Evolutionary conservation across 2,797 vertebrate genomes (phyloP).

Genomic region (Lacerta viridis): DNA sequence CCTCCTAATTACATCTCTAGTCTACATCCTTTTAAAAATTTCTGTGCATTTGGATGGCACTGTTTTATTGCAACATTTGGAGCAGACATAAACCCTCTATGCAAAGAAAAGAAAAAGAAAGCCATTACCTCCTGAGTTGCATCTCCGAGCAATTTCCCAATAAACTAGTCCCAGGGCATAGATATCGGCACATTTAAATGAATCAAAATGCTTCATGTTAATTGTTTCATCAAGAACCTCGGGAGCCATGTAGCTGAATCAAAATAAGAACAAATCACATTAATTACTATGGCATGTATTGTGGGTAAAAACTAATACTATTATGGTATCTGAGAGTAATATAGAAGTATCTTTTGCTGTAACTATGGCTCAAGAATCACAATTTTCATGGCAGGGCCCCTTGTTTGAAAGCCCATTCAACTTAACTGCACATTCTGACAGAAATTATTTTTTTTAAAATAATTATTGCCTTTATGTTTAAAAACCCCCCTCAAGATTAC

Average conservation of each 20-base stretch:
- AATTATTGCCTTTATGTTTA: neutral
- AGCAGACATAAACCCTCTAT: neutral
- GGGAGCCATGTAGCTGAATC: slow-evolving; percentile 95
- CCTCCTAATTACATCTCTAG: accelerated
- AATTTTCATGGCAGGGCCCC: accelerated
- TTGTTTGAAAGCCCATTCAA: accelerated
- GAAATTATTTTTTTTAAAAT: neutral
- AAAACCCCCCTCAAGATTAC: neutral
- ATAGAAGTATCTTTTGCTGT: neutral
- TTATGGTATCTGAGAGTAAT: neutral
- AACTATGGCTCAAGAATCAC: neutral
- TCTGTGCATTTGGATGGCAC: neutral
- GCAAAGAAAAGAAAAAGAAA: accelerated
- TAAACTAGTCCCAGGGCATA: slow-evolving; percentile 97
- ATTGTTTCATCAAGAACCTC: slow-evolving; percentile 99
- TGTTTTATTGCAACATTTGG: neutral
- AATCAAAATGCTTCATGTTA: slow-evolving; percentile 99
- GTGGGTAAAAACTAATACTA: neutral
- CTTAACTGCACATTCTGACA: neutral
- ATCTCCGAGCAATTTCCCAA: slow-evolving; percentile 97
- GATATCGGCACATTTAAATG: slow-evolving; percentile 98
- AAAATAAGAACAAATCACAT: slow-evolving; percentile 41
- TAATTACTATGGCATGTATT: neutral
- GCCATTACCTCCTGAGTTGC: slow-evolving; percentile 92
- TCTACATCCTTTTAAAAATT: accelerated